phyloP scores from a whole-genome alignment of 2,113 vertebrate species.

The Pungitius pungitius region DNA sequence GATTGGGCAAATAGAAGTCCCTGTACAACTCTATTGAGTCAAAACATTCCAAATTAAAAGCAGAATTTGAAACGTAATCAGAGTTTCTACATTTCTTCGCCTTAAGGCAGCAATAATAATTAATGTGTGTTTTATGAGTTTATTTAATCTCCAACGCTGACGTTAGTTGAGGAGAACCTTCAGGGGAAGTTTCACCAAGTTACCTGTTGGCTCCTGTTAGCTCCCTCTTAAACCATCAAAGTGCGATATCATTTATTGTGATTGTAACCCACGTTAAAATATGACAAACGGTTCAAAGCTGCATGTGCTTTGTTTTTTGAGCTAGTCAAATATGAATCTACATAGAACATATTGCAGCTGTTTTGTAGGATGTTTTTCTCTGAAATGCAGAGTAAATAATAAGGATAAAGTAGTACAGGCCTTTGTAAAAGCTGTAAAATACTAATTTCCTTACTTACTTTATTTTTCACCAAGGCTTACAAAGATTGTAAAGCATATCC shows the following conservation, averaged over 20 bases:
- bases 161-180: neutral
- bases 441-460: neutral
- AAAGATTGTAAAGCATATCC: neutral
- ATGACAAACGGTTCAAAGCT: too few relatives aligned
- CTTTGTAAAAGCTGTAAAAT: too few relatives aligned
- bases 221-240: too few relatives aligned
- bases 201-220: neutral
- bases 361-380: neutral
- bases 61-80: too few relatives aligned
- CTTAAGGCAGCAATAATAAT: neutral
- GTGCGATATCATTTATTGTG: neutral
- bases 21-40: neutral
- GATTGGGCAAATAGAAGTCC: neutral
- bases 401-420: neutral
- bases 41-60: neutral
- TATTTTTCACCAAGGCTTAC: neutral
- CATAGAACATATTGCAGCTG: neutral
- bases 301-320: slow-evolving; percentile 28
- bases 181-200: neutral
- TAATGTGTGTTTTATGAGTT: neutral
- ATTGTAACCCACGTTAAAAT: too few relatives aligned
- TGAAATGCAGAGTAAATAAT: neutral
- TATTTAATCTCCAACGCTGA: neutral
- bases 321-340: slow-evolving; percentile 2
- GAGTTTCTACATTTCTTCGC: neutral